phyloP scores from a whole-genome alignment of 2,888 invertebrate genomes.

The Pachliopta kotzebuea region DNA sequence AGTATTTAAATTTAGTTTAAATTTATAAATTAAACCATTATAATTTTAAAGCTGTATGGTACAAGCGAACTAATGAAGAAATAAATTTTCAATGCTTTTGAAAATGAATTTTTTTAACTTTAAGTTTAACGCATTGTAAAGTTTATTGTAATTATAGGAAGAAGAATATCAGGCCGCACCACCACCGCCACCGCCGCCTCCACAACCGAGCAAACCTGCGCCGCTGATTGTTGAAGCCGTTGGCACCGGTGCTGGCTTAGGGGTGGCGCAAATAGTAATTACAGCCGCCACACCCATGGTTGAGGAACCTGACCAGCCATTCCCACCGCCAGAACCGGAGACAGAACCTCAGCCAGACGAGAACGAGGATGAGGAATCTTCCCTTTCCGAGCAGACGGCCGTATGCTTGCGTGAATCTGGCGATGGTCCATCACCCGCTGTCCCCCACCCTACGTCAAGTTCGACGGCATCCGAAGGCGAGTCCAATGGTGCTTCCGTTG shows the following conservation, averaged over 20 bases:
- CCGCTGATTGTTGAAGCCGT: slow-evolving; percentile 66
- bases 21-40: background rate
- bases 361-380: slow-evolving; percentile 70
- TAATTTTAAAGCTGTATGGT: background rate
- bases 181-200: slow-evolving; percentile 35
- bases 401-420: slow-evolving; percentile 70
- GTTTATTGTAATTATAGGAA: slow-evolving; percentile 33
- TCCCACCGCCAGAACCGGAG: slow-evolving; percentile 82
- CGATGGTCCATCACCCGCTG: slow-evolving; percentile 80
- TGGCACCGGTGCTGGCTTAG: slow-evolving; percentile 83
- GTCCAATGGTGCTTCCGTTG: slow-evolving; percentile 80
- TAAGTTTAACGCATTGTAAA: background rate
- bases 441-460: slow-evolving; percentile 81
- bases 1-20: background rate
- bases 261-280: slow-evolving; percentile 94
- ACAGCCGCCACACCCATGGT: slow-evolving; percentile 96
- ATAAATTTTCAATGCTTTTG: background rate
- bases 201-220: slow-evolving; percentile 47
- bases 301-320: slow-evolving; percentile 90
- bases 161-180: slow-evolving; percentile 41
- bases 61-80: background rate
- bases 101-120: background rate
- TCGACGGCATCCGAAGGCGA: slow-evolving; percentile 85
- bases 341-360: slow-evolving; percentile 44
- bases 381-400: slow-evolving; percentile 72